Evolutionary conservation across 1,140 invertebrate species (phyloP), one percentile per base, ranked within the genome.

Genomic region (Epicauta chinensis): DNA sequence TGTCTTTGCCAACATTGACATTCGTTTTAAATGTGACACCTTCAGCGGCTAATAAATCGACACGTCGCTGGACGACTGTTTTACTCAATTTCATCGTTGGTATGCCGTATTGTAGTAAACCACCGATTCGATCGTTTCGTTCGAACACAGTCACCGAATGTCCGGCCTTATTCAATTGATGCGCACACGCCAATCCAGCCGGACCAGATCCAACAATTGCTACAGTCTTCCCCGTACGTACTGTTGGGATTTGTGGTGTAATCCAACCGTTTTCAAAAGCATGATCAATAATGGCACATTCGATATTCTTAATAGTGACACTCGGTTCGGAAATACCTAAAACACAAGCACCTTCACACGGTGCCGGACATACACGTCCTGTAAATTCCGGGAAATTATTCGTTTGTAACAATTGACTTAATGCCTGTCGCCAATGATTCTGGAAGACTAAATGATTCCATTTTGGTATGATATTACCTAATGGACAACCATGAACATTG

Each of bases 311-410:
- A 65, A 99, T 99, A 23, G 96, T 98, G 1, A 99, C 97, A 7
- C 97, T 78, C 2, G 93, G 92, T 62, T 93, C 88, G 37, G 91
- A 93, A 64, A 99, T 98, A 23, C 93, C 95, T 34, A 34, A 34
- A 34, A 98, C 95, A 74, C 97, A 99, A 2, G 96, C 91, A 37
- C 93, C 96, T 79, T 99, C 97, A 75, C 97, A 99, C 2, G 97
- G 97, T 11, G 97, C 96, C 9, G 97, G 97, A 70, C 97, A 99
- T 7, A 98, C 95, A 64, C 97, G 77, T 2, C 97, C 97, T 40
- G 96, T 99, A 68, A 99, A 99, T 74, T 99, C 97, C 35, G 97
- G 97, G 75, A 99, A 99, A 69, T 99, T 99, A 68, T 99, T 99
- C 1, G 97, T 99, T 71, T 98, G 96, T 48, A 97, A 74, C 16